Base-by-base conservation (phyloP, 2,113 vertebrate genomes). In the Cottus gobio region DNA sequence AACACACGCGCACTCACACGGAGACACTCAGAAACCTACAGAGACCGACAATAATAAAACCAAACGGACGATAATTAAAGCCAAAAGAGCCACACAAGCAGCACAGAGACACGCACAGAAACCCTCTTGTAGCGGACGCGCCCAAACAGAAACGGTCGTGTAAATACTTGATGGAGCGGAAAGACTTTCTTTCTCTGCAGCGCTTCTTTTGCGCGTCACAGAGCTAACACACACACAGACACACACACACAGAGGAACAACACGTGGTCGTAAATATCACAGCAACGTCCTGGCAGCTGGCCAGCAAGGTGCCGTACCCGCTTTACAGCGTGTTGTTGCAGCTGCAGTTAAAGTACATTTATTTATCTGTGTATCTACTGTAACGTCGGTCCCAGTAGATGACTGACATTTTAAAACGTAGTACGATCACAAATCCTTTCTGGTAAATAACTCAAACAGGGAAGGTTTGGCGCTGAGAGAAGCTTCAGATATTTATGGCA, bases 131-230 rank as follows among this genome's bases (percentile, higher is more conserved):
- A 71, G 79, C 10, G 68, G 57, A 73, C 64, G 61, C 10, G 64
- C 66, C 62, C 83, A 81, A 60, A 87, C 87, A 80, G 63, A 80
- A 82, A 81, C 72, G 75, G 63, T 66, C 58, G 58, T 62, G 71
- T 52, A 85, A 89, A 87, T 82, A 79, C 82, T 86, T 72, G 66
- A 84, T 76, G 73, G 75, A 79, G 66, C 72, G 82, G 75, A 82
- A 73, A 83, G 68, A 58, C 69, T 75, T 77, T 52, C 87, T 79
- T 65, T 80, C 52, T 71, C 34, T 11, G 30, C 57, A 58, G 48
- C 15, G 44, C 71, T 63, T 78, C 65, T 69, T 26, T 69, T 78
- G 61, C 82, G 68, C 64, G 42, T 74, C 54, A 72, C 4, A 46
- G 68, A 36, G 31, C 48, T 31, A 39, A 68, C 50, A 87, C 70